phyloP scores from a whole-genome alignment of 2,113 vertebrate species.

The Alligator mississippiensis region DNA sequence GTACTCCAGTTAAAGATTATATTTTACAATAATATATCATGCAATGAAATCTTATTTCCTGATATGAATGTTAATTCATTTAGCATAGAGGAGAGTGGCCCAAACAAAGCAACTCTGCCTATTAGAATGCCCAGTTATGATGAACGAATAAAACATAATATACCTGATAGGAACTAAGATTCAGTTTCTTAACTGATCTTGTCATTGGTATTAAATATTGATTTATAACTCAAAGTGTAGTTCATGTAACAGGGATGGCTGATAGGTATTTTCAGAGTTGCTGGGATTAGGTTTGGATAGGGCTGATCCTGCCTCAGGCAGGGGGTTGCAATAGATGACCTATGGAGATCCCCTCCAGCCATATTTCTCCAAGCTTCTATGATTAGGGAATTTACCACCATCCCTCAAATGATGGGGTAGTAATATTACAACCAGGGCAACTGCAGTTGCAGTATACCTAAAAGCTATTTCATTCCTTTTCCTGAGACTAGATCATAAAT shows the following conservation, averaged over 20 bases:
- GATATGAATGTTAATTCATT: background rate
- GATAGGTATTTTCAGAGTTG: background rate
- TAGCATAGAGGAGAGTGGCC: background rate
- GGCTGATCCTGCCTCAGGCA: no score
- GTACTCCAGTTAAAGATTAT: background rate
- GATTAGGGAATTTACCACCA: background rate
- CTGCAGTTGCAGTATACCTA: background rate
- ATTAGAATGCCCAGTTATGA: background rate
- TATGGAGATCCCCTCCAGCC: no score
- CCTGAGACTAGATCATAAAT: background rate
- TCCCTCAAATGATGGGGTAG: background rate
- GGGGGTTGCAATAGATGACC: no score
- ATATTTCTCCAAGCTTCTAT: no score
- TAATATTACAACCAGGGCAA: background rate
- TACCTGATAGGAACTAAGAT: background rate
- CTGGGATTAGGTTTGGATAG: background rate
- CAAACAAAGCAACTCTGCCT: background rate
- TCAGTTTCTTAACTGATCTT: background rate
- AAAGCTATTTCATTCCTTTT: background rate
- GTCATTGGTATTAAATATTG: background rate
- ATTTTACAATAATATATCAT: background rate
- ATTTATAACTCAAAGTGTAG: background rate
- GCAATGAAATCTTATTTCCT: background rate
- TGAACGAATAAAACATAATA: background rate
- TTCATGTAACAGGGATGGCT: background rate